These are phyloP conservation scores for Nycticorax nycticorax DNA, from an alignment of 2,113 vertebrate genomes.

Conservation along the genomic window DNA sequence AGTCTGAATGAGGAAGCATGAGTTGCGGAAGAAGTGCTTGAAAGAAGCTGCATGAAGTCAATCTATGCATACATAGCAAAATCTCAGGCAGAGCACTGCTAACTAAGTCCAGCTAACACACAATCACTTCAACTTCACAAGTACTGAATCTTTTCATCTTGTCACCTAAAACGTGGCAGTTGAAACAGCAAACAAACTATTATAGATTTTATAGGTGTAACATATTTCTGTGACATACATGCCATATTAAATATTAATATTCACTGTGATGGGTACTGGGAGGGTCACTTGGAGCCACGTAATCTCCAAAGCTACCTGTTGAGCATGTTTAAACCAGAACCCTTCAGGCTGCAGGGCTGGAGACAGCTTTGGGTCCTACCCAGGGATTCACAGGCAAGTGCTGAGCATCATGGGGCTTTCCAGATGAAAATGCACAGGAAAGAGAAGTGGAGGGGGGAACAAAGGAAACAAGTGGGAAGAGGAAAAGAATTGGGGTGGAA, in stretches of 20 bases:
- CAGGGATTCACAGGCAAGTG: not conserved
- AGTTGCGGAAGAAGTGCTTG: not conserved
- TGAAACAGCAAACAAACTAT: not conserved
- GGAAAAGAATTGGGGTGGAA: not conserved
- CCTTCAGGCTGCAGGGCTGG: not conserved
- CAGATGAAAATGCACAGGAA: not conserved
- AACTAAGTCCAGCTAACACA: not conserved
- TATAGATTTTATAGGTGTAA: not conserved
- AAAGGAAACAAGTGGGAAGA: accelerated
- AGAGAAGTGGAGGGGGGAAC: not conserved
- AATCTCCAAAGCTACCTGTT: not conserved
- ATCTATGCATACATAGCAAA: not conserved
- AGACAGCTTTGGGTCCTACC: not conserved
- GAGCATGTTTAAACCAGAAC: not conserved
- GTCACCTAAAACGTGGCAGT: not conserved
- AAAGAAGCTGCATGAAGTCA: not conserved
- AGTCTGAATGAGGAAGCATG: not conserved
- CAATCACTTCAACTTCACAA: not conserved
- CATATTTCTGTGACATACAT: not conserved
- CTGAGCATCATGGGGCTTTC: not conserved
- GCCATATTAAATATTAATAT: not conserved
- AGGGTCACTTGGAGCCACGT: not conserved
- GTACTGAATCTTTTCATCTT: not conserved
- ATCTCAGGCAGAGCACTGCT: not conserved
- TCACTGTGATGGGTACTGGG: not conserved